Evolutionary conservation across 2,888 invertebrate species (phyloP), one percentile per base, ranked within the genome.

Genomic region (Tromatobia lineatoria): DNA sequence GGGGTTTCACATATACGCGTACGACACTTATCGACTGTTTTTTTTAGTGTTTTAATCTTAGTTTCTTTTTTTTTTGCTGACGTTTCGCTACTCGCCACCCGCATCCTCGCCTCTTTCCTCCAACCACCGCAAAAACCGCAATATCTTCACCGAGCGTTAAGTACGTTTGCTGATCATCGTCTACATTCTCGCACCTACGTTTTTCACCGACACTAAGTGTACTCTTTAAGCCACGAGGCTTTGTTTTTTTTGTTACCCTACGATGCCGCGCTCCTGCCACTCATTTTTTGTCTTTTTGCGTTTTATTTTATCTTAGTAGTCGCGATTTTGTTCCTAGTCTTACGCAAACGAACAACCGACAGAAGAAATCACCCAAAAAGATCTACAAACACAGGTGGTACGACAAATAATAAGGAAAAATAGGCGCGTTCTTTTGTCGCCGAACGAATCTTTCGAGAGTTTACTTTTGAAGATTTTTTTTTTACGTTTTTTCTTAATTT

Each of bases 1-100:
- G 52, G 61, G 13, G 29, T 78, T 54, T 59, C 69, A 59, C 77
- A 67, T 47, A 52, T 71, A 78, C 76, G 76, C 66, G 66, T 71
- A 66, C 77, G 23, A 47, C 59, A 59, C 70, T 70, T 59, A 38
- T 57, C 73, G 73, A 80, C 54, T 66, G 66, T 20, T 45, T 57
- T 29, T n/a, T 50, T 18, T 50, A 45, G 15, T 50, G 15, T 61
- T 42, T 34, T 57, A 42, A 15, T 6, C 64, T 69, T 70, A 18
- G 13, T 23, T 38, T n/a, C n/a, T 11, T 70, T 20, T 74, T 78
- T 20, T 29, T 50, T 61, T 57, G 50, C 47, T 45, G 70, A 29
- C 45, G 50, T 45, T n/a, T 70, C 57, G 69, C 34, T 29, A 59
- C 34, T 71, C 45, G 38, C 25, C 59, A 70, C 50, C 38, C 69